Evolutionary conservation across 2,888 invertebrate species (phyloP).

Genomic region (Gibbula magus): DNA sequence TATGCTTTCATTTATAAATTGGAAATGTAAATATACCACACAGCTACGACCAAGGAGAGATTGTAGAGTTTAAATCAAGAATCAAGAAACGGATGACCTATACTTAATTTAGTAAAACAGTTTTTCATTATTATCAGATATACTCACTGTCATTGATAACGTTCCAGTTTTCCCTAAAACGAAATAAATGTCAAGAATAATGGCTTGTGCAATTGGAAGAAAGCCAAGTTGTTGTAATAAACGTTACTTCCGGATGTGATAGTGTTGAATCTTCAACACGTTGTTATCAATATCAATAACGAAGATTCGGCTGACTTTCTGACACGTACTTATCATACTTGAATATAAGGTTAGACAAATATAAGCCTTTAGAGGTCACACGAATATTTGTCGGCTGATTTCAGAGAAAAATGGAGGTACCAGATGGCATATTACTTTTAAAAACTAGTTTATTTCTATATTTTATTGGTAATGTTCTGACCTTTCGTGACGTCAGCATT

Average conservation of each 20-base stretch:
- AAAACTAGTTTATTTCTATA: neutral
- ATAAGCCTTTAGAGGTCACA: neutral
- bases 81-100: neutral
- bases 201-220: too few species aligned
- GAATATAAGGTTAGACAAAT: neutral
- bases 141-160: neutral
- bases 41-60: too few species aligned
- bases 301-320: too few species aligned
- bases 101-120: too few species aligned
- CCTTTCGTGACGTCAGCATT: neutral
- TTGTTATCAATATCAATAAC: too few species aligned
- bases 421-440: neutral
- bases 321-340: too few species aligned
- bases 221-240: too few species aligned
- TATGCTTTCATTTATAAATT: too few species aligned
- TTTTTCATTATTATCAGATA: too few species aligned
- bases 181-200: neutral
- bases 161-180: neutral
- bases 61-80: neutral
- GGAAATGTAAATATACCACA: too few species aligned
- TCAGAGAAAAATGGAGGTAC: neutral
- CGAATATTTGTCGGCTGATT: neutral
- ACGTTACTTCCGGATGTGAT: too few species aligned
- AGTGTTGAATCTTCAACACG: too few species aligned
- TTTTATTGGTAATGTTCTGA: neutral